Evolutionary conservation across 2,888 invertebrate species (phyloP).

Genomic region (Cheiracanthium punctorium): DNA sequence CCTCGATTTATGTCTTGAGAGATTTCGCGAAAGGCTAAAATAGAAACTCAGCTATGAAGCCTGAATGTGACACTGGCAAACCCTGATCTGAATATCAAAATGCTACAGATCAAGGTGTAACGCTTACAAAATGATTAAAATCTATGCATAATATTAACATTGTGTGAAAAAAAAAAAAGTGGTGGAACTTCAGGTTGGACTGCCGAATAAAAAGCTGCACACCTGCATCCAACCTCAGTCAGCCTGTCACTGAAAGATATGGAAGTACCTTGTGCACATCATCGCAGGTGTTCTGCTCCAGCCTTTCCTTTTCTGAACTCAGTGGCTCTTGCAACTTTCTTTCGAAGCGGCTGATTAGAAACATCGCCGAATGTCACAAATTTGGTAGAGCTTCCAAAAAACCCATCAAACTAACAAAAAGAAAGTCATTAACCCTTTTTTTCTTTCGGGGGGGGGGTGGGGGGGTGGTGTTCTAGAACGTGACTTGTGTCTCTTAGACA

Average conservation of each 20-base stretch:
- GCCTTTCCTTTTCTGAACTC: not conserved
- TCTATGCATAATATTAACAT: too few species aligned
- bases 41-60: too few species aligned
- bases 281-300: not conserved
- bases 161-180: too few species aligned
- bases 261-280: not conserved
- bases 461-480: not conserved
- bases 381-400: too few species aligned
- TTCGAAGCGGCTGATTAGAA: not conserved
- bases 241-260: not conserved
- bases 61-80: too few species aligned
- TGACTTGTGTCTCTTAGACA: conserved; percentile 54
- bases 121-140: too few species aligned
- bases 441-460: too few species aligned
- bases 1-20: too few species aligned
- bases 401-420: not conserved
- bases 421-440: conserved; percentile 4
- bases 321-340: not conserved
- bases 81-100: too few species aligned
- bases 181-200: too few species aligned
- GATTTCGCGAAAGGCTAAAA: too few species aligned
- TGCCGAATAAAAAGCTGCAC: conserved; percentile 1
- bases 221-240: not conserved
- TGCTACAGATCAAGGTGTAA: too few species aligned
- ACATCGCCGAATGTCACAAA: not conserved